These are phyloP conservation scores for Psophia crepitans DNA, from an alignment of 2,113 vertebrate species.

Conservation along the genomic window DNA sequence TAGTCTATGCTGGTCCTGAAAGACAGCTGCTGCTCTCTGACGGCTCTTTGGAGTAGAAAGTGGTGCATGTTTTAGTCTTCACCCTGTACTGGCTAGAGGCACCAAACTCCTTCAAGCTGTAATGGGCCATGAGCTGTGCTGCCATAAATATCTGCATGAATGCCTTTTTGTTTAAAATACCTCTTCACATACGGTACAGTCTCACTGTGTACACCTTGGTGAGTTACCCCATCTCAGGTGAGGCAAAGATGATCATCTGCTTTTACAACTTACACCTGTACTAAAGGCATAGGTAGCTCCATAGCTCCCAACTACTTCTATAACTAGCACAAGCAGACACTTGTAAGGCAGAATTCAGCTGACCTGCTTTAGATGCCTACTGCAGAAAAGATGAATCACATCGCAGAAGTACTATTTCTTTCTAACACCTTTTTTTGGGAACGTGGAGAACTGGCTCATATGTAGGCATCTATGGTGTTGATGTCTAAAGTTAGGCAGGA, in stretches of 20 bases:
- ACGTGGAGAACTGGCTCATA: neutral
- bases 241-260: neutral
- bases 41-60: neutral
- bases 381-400: neutral
- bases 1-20: slow-evolving; percentile 26
- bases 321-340: neutral
- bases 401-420: neutral
- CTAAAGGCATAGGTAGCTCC: neutral
- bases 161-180: neutral
- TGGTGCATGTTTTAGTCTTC: neutral
- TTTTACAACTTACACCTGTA: neutral
- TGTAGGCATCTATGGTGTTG: neutral
- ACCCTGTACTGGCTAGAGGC: neutral
- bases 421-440: neutral
- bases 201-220: fast-evolving
- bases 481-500: neutral
- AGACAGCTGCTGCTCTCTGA: slow-evolving; percentile 16
- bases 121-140: neutral
- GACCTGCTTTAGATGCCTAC: neutral
- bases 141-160: fast-evolving
- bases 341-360: neutral
- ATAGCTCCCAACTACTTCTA: neutral
- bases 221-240: neutral
- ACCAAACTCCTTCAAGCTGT: neutral
- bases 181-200: neutral